Evolutionary conservation across 2,888 invertebrate genomes (phyloP).

Genomic region (Lypha dubia): DNA sequence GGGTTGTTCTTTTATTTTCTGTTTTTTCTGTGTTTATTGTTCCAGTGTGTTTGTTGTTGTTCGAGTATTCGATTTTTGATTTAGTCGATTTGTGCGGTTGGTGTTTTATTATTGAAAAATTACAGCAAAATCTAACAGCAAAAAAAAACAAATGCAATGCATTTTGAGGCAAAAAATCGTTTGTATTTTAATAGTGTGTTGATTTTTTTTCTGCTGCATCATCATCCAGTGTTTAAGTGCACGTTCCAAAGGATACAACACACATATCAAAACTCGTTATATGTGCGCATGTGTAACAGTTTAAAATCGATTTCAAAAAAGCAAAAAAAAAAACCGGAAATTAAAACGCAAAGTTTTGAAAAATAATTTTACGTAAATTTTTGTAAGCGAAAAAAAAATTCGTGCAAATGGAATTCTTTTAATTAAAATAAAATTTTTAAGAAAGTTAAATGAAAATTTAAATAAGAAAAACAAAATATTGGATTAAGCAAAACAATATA

Average conservation of each 20-base stretch:
- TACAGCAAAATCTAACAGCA: conserved; percentile 46
- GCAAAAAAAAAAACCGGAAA: conserved; percentile 13
- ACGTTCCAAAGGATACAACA: conserved; percentile 83
- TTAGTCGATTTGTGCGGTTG: conserved; percentile 75
- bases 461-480: not conserved
- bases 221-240: conserved; percentile 81
- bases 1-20: conserved; percentile 63
- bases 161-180: conserved; percentile 70
- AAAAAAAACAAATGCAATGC: conserved; percentile 67
- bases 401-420: not conserved
- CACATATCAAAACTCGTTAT: conserved; percentile 54
- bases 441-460: conserved; percentile 4
- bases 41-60: conserved; percentile 15
- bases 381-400: not conserved
- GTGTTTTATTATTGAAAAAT: conserved; percentile 54
- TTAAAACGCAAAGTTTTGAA: not conserved
- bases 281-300: conserved; percentile 69
- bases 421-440: not conserved
- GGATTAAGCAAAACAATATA: conserved; percentile 1
- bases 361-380: not conserved
- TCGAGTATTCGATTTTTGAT: conserved; percentile 71
- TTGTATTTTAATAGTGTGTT: conserved; percentile 56
- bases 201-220: conserved; percentile 80
- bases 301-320: conserved; percentile 11
- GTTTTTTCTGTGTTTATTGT: conserved; percentile 16